Evolutionary conservation across 2,888 invertebrate genomes (phyloP).

Genomic region (Protula sp.): DNA sequence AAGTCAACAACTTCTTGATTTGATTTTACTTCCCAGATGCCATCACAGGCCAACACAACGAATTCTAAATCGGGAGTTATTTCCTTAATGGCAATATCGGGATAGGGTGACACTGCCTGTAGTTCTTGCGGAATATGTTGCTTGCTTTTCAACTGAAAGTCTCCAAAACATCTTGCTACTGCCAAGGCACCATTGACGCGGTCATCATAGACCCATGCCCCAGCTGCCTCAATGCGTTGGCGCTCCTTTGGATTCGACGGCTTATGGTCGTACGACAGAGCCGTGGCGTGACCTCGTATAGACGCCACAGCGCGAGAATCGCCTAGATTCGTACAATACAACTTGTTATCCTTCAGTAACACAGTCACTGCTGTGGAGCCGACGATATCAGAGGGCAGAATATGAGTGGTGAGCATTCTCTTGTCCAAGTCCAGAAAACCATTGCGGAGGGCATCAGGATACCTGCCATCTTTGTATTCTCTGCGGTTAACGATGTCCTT

Average conservation of each 20-base stretch:
- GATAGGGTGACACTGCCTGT: conserved; percentile 47
- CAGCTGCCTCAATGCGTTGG: conserved; percentile 82
- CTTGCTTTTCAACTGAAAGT: background rate
- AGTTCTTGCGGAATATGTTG: background rate
- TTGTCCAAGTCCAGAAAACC: background rate
- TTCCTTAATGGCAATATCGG: conserved; percentile 79
- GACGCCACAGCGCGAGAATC: conserved; percentile 93
- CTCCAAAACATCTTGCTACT: background rate
- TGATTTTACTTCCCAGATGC: conserved; percentile 97
- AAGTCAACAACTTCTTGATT: conserved; percentile 91
- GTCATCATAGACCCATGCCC: conserved; percentile 95
- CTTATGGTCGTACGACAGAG: conserved; percentile 88
- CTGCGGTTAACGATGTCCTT: background rate
- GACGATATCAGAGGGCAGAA: conserved; percentile 63
- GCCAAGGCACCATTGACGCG: conserved; percentile 75
- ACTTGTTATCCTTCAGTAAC: conserved; percentile 68
- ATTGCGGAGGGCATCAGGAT: background rate
- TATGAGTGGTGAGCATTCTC: background rate
- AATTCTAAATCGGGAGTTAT: conserved; percentile 92
- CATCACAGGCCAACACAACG: conserved; percentile 93
- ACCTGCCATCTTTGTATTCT: background rate
- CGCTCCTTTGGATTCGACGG: conserved; percentile 84
- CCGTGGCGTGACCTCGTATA: conserved; percentile 71
- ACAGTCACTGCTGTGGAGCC: conserved; percentile 88
- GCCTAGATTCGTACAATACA: conserved; percentile 90